Conservation (phyloP, 2,888 invertebrate genomes). For the Liposcelis brunnea region DNA sequence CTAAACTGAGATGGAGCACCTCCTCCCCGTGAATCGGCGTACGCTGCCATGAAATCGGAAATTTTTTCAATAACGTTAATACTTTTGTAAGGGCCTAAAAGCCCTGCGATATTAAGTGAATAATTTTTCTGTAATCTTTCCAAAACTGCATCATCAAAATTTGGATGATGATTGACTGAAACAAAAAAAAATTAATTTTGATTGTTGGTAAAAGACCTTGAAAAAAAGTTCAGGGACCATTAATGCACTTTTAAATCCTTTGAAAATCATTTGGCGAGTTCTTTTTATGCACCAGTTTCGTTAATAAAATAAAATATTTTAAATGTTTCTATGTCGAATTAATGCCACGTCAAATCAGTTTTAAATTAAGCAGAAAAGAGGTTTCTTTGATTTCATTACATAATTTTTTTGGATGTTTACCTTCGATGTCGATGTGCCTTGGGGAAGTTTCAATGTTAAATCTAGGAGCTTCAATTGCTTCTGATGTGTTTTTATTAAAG, state of each 20-base stretch:
- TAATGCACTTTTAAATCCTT: no score
- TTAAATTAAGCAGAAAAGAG: no score
- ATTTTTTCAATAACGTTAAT: conserved; percentile 49
- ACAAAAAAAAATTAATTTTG: conserved; percentile 8
- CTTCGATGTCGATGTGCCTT: conserved; percentile 12
- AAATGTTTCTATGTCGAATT: no score
- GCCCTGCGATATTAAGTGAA: conserved; percentile 12
- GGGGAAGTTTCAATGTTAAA: conserved; percentile 18
- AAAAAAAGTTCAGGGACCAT: no score
- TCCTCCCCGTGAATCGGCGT: conserved; percentile 55
- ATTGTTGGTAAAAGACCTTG: no score
- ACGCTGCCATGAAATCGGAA: conserved; percentile 43
- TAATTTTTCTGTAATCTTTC: conserved; percentile 4
- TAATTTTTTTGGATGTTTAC: no score
- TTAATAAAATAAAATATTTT: conserved; percentile 8
- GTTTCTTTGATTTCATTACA: no score
- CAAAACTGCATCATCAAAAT: conserved; percentile 18
- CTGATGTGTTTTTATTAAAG: conserved; percentile 28
- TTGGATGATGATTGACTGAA: conserved; percentile 24
- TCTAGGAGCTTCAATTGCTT: conserved; percentile 33
- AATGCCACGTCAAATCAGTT: no score
- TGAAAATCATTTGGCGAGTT: no score
- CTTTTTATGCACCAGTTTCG: no score
- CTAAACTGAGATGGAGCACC: conserved; percentile 45
- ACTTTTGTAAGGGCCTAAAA: conserved; percentile 34